These are phyloP conservation scores for Synergus umbraculus DNA, from an alignment of 2,888 invertebrate genomes.

Conservation along the genomic window DNA sequence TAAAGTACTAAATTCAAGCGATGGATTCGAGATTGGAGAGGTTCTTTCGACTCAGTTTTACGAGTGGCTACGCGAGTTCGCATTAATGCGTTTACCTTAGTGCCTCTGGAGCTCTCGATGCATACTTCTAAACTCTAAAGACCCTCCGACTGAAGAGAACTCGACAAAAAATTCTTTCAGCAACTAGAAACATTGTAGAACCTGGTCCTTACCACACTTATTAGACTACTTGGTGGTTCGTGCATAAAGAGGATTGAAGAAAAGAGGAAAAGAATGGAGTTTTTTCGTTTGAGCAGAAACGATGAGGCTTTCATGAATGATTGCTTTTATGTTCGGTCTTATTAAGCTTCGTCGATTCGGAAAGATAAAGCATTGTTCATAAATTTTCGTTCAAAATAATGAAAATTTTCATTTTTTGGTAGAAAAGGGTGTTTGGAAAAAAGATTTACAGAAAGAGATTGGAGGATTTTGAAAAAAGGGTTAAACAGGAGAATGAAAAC, in stretches of 20 bases:
- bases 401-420: too few relatives aligned
- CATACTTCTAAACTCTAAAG: conserved; percentile 9
- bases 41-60: conserved; percentile 20
- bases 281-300: neutral
- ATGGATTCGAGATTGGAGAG: neutral
- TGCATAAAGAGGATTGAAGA: neutral
- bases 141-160: conserved; percentile 36
- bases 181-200: neutral
- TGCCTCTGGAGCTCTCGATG: conserved; percentile 6
- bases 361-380: too few relatives aligned
- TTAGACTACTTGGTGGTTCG: neutral
- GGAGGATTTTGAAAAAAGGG: too few relatives aligned
- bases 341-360: too few relatives aligned
- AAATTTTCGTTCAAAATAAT: too few relatives aligned
- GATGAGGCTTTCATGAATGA: neutral
- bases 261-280: neutral
- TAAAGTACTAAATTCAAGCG: conserved; percentile 19
- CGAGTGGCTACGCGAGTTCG: conserved; percentile 33
- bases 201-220: neutral
- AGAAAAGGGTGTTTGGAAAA: too few relatives aligned
- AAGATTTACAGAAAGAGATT: too few relatives aligned
- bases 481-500: too few relatives aligned
- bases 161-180: conserved; percentile 17
- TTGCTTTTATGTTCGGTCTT: neutral
- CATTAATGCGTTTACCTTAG: conserved; percentile 38